Evolutionary conservation across 2,113 vertebrate species (phyloP).

Genomic region (Amphiprion percula): DNA sequence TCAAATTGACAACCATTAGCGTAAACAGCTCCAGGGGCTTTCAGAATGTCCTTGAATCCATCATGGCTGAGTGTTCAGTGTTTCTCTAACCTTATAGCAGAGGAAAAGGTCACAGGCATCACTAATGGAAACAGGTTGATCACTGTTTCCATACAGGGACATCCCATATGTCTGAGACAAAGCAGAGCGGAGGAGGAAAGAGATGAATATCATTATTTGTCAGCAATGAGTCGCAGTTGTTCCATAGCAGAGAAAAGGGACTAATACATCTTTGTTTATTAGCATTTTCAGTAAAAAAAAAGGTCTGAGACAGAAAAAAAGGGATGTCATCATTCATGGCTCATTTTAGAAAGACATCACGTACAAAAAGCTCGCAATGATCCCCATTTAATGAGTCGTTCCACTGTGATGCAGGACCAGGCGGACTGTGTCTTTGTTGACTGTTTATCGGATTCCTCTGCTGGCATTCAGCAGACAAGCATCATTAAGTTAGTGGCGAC

Average conservation of each 20-base stretch:
- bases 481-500: constrained; percentile 56
- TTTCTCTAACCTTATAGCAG: constrained; percentile 63
- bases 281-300: constrained; percentile 33
- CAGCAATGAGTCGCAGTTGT: constrained; percentile 36
- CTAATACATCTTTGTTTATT: constrained; percentile 61
- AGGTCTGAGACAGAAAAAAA: constrained; percentile 1
- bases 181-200: constrained; percentile 16
- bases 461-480: constrained; percentile 63
- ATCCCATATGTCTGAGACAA: constrained; percentile 28
- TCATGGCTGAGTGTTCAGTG: constrained; percentile 54
- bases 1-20: constrained; percentile 45
- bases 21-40: constrained; percentile 68
- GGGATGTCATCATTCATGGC: constrained; percentile 59
- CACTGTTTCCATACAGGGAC: constrained; percentile 41
- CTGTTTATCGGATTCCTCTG: constrained; percentile 57
- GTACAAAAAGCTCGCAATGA: constrained; percentile 53
- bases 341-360: constrained; percentile 63
- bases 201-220: constrained; percentile 60
- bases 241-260: constrained; percentile 27
- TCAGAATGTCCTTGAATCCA: constrained; percentile 72
- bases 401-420: constrained; percentile 39
- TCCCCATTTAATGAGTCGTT: constrained; percentile 64
- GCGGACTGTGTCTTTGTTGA: constrained; percentile 59
- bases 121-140: constrained; percentile 72
- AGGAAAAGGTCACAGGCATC: constrained; percentile 55